Conservation (phyloP, 1,140 invertebrate species). For the Plodia interpunctella region DNA sequence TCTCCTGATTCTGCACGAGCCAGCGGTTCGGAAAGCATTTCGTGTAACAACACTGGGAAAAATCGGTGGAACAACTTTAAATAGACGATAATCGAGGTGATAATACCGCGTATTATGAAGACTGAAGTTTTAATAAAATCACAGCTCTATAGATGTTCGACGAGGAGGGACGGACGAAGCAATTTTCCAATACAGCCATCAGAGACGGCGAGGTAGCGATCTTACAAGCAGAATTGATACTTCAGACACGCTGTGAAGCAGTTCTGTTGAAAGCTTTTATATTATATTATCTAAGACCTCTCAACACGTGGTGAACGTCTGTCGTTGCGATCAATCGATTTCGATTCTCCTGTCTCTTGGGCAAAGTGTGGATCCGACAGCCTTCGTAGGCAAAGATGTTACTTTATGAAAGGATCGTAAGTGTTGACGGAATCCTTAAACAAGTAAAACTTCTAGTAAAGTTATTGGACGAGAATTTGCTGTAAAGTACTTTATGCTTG, state of each 20-base stretch:
- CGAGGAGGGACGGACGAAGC: slow-evolving; percentile 34
- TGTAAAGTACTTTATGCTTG: background rate
- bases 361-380: slow-evolving; percentile 34
- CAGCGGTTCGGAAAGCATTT: slow-evolving; percentile 65
- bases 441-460: background rate
- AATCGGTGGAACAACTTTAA: slow-evolving; percentile 6
- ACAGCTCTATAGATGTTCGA: slow-evolving; percentile 41
- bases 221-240: slow-evolving; percentile 76
- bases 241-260: slow-evolving; percentile 69
- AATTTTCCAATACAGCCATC: slow-evolving; percentile 75
- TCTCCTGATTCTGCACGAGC: slow-evolving; percentile 49
- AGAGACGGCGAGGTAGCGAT: slow-evolving; percentile 59
- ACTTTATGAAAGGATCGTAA: background rate
- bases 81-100: slow-evolving; percentile 22
- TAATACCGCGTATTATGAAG: slow-evolving; percentile 32
- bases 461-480: background rate
- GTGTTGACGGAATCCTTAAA: background rate
- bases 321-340: slow-evolving; percentile 67
- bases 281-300: slow-evolving; percentile 76
- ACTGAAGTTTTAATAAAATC: slow-evolving; percentile 66
- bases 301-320: slow-evolving; percentile 73
- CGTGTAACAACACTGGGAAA: slow-evolving; percentile 29
- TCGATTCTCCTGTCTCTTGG: slow-evolving; percentile 58
- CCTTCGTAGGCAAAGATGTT: slow-evolving; percentile 23
- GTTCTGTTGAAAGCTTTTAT: slow-evolving; percentile 76